phyloP scores from a whole-genome alignment of 2,888 invertebrate genomes.

The Erpobdella octoculata region DNA sequence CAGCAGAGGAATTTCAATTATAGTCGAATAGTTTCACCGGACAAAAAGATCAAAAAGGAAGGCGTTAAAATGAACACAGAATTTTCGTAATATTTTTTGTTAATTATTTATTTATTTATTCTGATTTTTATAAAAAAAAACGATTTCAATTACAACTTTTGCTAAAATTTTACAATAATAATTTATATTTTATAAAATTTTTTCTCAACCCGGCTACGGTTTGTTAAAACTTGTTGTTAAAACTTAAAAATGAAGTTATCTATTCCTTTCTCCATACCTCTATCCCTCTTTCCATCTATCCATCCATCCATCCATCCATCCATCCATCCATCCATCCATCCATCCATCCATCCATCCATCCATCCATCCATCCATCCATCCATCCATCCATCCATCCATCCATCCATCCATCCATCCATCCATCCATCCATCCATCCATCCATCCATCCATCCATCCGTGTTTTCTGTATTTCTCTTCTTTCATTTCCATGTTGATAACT shows the following conservation, averaged over 20 bases:
- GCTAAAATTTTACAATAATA: too few species aligned
- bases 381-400: neutral
- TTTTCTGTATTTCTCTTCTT: too few species aligned
- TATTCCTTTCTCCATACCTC: neutral
- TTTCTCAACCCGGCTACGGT: neutral
- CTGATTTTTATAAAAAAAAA: neutral
- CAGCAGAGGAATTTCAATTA: neutral
- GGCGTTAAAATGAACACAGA: neutral
- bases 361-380: constrained; percentile 11
- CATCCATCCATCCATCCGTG: too few species aligned
- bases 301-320: neutral
- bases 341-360: neutral
- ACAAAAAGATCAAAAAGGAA: neutral
- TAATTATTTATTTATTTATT: neutral
- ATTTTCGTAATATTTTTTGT: neutral
- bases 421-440: neutral
- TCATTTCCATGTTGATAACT: too few species aligned
- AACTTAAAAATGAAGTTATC: neutral
- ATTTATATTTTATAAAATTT: neutral
- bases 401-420: neutral
- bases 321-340: neutral
- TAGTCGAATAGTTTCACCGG: neutral
- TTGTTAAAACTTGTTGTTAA: neutral
- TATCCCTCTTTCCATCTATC: neutral
- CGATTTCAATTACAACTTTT: too few species aligned